phyloP scores from a whole-genome alignment of 2,888 invertebrate genomes.

The Yponomeuta cagnagella region DNA sequence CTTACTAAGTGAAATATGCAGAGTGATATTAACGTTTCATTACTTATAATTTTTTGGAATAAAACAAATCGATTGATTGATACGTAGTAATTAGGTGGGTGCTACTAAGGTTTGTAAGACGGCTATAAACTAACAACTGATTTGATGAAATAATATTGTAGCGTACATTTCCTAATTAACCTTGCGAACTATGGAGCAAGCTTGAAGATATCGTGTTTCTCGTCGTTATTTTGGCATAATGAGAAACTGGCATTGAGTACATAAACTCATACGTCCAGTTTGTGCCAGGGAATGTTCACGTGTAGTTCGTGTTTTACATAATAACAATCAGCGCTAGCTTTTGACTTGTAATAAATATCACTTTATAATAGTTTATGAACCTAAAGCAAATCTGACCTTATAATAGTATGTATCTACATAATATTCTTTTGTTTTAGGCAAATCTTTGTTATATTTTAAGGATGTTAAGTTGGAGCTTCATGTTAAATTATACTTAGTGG shows the following conservation, averaged over 20 bases:
- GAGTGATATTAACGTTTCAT: background rate
- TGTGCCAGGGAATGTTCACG: background rate
- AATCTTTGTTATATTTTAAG: background rate
- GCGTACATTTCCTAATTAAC: background rate
- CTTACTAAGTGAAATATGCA: background rate
- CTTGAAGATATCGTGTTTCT: background rate
- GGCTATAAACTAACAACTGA: background rate
- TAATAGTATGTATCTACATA: background rate
- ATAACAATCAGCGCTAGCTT: background rate
- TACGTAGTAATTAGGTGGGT: slow-evolving; percentile 4
- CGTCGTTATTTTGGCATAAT: background rate
- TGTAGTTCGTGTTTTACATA: background rate
- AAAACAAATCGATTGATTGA: background rate
- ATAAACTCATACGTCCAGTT: background rate
- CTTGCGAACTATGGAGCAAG: background rate
- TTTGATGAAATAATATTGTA: background rate
- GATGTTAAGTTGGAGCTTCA: slow-evolving; percentile 8
- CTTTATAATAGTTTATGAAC: background rate
- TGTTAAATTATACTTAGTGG: slow-evolving; percentile 8
- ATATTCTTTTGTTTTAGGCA: slow-evolving; percentile 3
- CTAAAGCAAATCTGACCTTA: background rate
- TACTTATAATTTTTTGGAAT: background rate
- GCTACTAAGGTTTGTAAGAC: slow-evolving; percentile 11
- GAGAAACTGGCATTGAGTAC: background rate
- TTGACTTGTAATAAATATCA: background rate